Evolutionary conservation across 2,888 invertebrate genomes (phyloP), one percentile per base, ranked within the genome.

Genomic region (Andrena haemorrhoa): DNA sequence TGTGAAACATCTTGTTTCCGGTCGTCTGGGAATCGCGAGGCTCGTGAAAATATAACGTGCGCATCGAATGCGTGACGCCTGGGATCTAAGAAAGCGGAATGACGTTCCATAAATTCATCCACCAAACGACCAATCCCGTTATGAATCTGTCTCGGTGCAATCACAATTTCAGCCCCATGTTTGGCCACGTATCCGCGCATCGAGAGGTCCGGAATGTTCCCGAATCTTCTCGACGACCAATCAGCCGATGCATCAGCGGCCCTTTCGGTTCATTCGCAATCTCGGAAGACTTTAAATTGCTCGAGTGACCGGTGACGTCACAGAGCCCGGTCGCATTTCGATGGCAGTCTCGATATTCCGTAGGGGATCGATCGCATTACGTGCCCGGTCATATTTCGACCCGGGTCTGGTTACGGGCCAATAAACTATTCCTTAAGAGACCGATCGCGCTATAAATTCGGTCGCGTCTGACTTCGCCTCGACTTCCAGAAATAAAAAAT

Each of bases 391-490:
- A 41, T 74, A 66, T 77, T 77, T 77, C 58, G 49, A 65, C 20
- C n/a, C 10, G 10, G 8, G 33, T 60, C 64, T 49, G 8, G 35
- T 77, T 65, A 51, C 74, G 33, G 29, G 20, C 35, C 31, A 49
- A 74, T 51, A 65, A 74, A 74, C 31, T 77, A 66, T 74, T 61
- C 35, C 77, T 77, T 74, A 31, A 74, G 51, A 77, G 41, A 77
- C 41, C 58, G 74, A 74, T 74, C 65, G 49, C 20, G 29, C 41
- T 60, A n/a, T 60, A 60, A 74, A 68, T 66, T 65, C 23, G 47
- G 58, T 60, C 65, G 56, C 47, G 51, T 58, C 29, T 16, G 2
- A 26, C 65, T 33, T 49, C 12, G 64, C 20, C 3, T n/a, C 26
- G 20, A 26, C 66, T 41, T 31, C 10, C n/a, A 53, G 53, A 53